Evolutionary conservation across 2,888 invertebrate species (phyloP).

Genomic region (Acrobasis suavella): DNA sequence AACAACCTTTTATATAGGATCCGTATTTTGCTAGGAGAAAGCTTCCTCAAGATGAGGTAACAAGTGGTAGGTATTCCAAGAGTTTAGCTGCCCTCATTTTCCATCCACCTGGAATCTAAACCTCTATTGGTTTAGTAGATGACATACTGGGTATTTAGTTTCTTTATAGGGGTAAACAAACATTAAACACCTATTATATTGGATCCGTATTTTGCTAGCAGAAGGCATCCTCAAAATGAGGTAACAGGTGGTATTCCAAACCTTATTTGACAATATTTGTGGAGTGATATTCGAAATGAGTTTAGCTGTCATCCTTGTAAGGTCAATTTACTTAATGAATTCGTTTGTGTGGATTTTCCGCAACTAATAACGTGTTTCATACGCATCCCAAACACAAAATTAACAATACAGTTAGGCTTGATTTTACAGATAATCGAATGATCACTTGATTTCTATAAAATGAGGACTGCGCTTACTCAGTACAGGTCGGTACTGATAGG

Average conservation of each 20-base stretch:
- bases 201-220: background rate
- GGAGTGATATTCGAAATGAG: background rate
- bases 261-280: background rate
- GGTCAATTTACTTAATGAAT: slow-evolving; percentile 6
- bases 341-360: background rate
- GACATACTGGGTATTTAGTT: too few species aligned
- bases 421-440: background rate
- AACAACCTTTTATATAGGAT: too few species aligned
- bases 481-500: background rate
- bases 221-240: background rate
- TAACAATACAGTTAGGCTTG: background rate
- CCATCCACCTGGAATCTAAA: too few species aligned
- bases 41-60: too few species aligned
- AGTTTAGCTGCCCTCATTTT: too few species aligned
- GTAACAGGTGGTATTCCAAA: background rate
- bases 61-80: too few species aligned
- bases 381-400: background rate
- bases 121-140: too few species aligned
- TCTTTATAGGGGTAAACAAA: too few species aligned
- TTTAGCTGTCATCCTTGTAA: background rate
- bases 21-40: too few species aligned
- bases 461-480: background rate
- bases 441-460: background rate
- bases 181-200: too few species aligned
- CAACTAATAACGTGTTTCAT: background rate